A percentile compares a stretch with the other conserved stretches of the same genome.
These are phyloP conservation scores for Acanthopagrus latus DNA, from an alignment of 2,797 vertebrate genomes.

Conservation along the genomic window DNA sequence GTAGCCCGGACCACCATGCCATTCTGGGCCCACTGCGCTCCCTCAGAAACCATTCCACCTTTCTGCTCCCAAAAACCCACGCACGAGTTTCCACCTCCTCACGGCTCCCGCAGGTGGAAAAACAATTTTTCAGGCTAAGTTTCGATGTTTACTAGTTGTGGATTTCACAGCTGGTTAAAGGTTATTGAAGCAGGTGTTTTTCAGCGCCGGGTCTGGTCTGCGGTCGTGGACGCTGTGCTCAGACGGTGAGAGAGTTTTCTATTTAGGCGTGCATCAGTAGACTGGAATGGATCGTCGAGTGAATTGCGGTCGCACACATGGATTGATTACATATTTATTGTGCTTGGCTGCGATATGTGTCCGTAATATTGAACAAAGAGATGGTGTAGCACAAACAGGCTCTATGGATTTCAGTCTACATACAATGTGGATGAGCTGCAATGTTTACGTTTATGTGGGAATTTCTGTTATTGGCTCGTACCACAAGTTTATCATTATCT, in stretches of 20 bases:
- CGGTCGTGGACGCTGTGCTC: constrained; percentile 32
- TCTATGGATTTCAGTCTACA: constrained; percentile 52
- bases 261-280: constrained; percentile 61
- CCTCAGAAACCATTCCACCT: constrained; percentile 43
- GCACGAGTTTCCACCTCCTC: constrained; percentile 35
- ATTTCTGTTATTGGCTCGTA: constrained; percentile 43
- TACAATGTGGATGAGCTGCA: constrained; percentile 37
- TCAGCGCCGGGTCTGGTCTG: constrained; percentile 29
- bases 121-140: constrained; percentile 40
- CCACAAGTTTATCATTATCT: constrained; percentile 67
- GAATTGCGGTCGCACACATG: constrained; percentile 39
- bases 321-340: constrained; percentile 62
- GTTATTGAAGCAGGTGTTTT: constrained; percentile 61
- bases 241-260: constrained; percentile 45
- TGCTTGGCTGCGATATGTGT: constrained; percentile 38
- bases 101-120: constrained; percentile 33
- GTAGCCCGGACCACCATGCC: constrained; percentile 29
- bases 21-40: constrained; percentile 2
- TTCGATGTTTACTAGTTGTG: constrained; percentile 39
- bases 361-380: constrained; percentile 64
- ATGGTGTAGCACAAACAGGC: constrained; percentile 52
- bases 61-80: constrained; percentile 42
- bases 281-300: constrained; percentile 51
- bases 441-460: constrained; percentile 56
- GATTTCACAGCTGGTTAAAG: constrained; percentile 47